Conservation (phyloP, 2,797 vertebrate species). For the Synaphobranchus kaupii region DNA sequence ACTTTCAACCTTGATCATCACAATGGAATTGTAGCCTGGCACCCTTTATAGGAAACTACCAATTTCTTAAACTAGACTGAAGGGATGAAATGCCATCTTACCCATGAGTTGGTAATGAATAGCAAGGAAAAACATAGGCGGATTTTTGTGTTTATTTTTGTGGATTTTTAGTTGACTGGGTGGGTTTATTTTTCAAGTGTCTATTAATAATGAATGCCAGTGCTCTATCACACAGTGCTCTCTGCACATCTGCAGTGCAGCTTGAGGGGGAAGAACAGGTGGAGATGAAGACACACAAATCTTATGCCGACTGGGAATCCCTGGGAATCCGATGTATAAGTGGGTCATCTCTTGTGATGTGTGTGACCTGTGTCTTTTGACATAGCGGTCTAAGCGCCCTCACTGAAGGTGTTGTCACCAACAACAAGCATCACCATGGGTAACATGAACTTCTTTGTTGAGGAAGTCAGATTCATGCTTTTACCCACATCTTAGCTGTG, state of each 20-base stretch:
- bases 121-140: background rate
- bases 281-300: background rate
- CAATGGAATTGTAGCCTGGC: background rate
- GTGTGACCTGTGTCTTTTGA: conserved; percentile 11
- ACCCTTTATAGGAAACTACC: background rate
- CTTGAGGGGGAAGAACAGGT: background rate
- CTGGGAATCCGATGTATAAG: background rate
- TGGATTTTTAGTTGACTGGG: no score
- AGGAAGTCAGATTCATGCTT: background rate
- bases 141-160: no score
- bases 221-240: background rate
- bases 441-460: background rate
- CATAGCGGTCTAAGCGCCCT: background rate
- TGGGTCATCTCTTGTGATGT: background rate
- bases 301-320: background rate
- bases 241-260: background rate
- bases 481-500: background rate
- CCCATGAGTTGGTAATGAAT: background rate
- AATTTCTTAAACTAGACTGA: background rate
- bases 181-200: background rate
- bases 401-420: background rate
- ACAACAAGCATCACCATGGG: background rate
- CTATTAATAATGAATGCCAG: background rate
- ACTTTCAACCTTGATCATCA: background rate
- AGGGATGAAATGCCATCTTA: background rate